Evolutionary conservation across 2,797 vertebrate genomes (phyloP), one percentile per base, ranked within the genome.

Genomic region (Pseudocheirus occidentalis): DNA sequence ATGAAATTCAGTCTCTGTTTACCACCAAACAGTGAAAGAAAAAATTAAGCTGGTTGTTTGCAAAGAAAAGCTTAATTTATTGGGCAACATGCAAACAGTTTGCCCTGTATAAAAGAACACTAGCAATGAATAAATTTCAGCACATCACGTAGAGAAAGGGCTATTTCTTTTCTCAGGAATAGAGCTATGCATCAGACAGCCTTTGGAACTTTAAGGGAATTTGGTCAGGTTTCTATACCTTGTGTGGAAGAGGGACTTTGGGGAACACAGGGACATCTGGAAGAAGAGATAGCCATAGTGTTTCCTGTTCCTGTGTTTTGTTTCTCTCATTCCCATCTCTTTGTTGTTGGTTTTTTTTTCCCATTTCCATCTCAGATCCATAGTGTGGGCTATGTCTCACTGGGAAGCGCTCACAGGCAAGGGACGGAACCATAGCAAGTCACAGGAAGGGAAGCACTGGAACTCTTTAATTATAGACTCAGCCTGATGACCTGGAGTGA

Each of bases 401-500:
- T 2, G 34, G 27, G 55, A 62, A 57, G 55, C 21, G 31, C 7
- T 91, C 24, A 46, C 57, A 6, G 55, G 92, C 53, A 57, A 55
- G n/a, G 29, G 56, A 1, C 46, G 53, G 18, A 81, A 89, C 93
- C 91, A 55, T 31, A 28, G 46, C 16, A 34, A 94, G 34, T 56
- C 5, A 28, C 1, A 29, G 40, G 50, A 92, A 4, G 1, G 21
- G 34, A 87, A 46, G 29, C 12, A n/a, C 46, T 21, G 31, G 94
- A 93, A 55, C 87, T 58, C 34, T 91, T 93, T 95, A 92, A 94
- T 96, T 91, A 95, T 40, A 95, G 91, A 92, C 52, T 29, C 9
- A 34, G 14, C 54, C 50, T 55, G 54, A 12, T 31, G 11, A 24
- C 7, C 53, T 11, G 28, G 89, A 58, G 57, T 24, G 56, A 40